These are phyloP conservation scores for Dreissena polymorpha DNA, from an alignment of 1,140 invertebrate genomes.

Conservation along the genomic window DNA sequence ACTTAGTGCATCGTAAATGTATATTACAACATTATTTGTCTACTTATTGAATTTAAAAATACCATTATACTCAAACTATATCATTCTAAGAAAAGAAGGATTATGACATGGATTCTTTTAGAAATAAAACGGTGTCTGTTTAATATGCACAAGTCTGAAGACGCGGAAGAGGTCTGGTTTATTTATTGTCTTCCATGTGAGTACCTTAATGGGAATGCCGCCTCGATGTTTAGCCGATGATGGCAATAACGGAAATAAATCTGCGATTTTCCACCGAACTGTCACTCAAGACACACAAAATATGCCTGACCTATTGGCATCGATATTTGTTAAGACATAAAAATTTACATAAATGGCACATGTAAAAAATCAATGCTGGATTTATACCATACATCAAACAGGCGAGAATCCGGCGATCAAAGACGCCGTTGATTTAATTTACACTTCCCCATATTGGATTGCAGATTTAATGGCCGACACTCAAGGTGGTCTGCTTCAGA, in stretches of 20 bases:
- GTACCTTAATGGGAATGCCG: constrained; percentile 19
- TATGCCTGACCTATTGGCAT: constrained; percentile 36
- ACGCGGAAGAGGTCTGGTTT: no score
- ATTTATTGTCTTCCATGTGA: constrained; percentile 31
- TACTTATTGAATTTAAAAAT: no score
- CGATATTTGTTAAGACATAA: constrained; percentile 52
- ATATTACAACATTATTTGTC: no score
- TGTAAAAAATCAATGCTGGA: constrained; percentile 50
- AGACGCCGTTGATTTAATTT: constrained; percentile 53
- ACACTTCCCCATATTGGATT: constrained; percentile 51
- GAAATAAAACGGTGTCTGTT: no score
- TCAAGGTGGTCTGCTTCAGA: constrained; percentile 46
- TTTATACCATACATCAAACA: constrained; percentile 56
- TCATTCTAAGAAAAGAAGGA: no score
- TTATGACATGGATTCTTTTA: no score
- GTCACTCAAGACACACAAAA: constrained; percentile 37
- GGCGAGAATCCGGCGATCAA: constrained; percentile 25
- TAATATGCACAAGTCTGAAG: no score
- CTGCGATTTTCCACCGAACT: constrained; percentile 21
- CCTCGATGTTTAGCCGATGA: constrained; percentile 32
- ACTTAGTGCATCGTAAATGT: no score
- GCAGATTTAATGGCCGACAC: constrained; percentile 44
- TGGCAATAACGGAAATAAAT: constrained; percentile 23
- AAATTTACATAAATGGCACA: constrained; percentile 57
- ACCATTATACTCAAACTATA: no score